phyloP scores from a whole-genome alignment of 2,113 vertebrate genomes.

The Nothocercus julius region DNA sequence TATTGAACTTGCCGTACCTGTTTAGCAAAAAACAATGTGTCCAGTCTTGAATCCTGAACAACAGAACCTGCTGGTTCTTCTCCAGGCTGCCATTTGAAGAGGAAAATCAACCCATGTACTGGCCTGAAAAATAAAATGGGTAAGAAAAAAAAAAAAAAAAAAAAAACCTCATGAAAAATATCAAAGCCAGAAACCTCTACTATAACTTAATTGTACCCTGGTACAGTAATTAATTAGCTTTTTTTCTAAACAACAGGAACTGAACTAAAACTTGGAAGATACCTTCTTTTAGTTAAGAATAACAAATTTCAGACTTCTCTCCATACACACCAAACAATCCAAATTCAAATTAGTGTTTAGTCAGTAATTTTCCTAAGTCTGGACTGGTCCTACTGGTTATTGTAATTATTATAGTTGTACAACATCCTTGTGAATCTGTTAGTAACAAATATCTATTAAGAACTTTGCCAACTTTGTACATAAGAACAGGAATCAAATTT shows the following conservation, averaged over 20 bases:
- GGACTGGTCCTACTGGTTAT: background rate
- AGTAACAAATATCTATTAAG: background rate
- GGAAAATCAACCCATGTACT: constrained; percentile 97
- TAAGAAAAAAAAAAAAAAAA: background rate
- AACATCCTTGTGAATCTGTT: background rate
- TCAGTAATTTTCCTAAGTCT: background rate
- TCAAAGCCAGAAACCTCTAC: background rate
- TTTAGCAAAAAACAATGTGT: constrained; percentile 98
- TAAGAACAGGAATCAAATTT: background rate
- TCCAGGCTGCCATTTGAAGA: constrained; percentile 99
- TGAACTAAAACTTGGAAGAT: background rate
- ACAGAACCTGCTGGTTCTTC: constrained; percentile 97
- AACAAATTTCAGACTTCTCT: background rate
- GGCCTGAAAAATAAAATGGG: constrained; percentile 83
- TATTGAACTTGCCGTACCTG: constrained; percentile 81
- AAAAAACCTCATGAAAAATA: background rate
- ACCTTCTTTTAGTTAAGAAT: background rate
- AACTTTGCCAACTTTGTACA: background rate
- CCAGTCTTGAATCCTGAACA: constrained; percentile 96
- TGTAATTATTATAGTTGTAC: background rate
- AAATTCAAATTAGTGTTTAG: background rate
- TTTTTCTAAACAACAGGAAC: background rate
- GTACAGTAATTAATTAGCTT: background rate
- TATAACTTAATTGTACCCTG: background rate
- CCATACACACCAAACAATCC: background rate